Conservation (phyloP, 2,113 vertebrate species). For the Bos indicus region DNA sequence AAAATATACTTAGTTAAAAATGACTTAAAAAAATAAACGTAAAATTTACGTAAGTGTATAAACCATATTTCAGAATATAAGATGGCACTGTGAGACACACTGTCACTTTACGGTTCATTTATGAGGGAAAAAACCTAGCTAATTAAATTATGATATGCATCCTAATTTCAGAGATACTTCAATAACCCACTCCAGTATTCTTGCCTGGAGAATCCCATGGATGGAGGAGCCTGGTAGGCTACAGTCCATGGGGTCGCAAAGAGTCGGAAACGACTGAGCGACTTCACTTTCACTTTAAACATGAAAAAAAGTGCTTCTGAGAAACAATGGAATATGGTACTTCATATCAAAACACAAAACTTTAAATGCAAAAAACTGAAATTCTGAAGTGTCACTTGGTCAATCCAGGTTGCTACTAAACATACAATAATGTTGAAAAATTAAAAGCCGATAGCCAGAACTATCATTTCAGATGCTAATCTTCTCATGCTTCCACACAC, state of each 20-base stretch:
- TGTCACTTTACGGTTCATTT: neutral
- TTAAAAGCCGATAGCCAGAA: constrained; percentile 1
- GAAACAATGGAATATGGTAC: neutral
- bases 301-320: constrained; percentile 12
- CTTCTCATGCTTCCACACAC: neutral
- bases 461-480: constrained; percentile 3
- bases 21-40: constrained; percentile 17
- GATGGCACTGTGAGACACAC: neutral
- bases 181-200: neutral
- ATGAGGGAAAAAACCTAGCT: neutral
- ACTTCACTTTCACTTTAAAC: neutral
- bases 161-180: neutral
- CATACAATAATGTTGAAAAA: constrained; percentile 13
- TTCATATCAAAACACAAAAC: neutral
- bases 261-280: too few relatives aligned
- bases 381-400: neutral
- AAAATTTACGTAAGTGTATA: neutral
- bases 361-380: neutral
- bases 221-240: too few relatives aligned
- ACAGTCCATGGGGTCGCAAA: too few relatives aligned
- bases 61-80: constrained; percentile 26
- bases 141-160: constrained; percentile 3
- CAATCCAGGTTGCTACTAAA: neutral
- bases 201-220: too few relatives aligned
- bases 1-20: constrained; percentile 24